phyloP scores from a whole-genome alignment of 2,888 invertebrate genomes.

The Ptychoptera albimana region DNA sequence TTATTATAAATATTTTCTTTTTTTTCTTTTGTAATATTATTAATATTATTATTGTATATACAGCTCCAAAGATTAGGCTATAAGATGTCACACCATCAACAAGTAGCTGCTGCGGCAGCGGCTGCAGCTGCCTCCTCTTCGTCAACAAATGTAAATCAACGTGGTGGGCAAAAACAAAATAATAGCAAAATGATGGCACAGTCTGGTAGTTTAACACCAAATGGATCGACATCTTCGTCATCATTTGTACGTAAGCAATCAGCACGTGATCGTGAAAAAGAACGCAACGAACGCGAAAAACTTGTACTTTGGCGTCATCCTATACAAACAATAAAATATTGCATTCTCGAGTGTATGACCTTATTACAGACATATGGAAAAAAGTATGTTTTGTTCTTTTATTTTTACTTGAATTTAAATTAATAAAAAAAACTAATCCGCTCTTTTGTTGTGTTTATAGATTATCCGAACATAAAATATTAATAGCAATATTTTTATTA shows the following conservation, averaged over 20 bases:
- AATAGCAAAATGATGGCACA: constrained; percentile 10
- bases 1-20: no score
- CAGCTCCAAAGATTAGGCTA: constrained; percentile 49
- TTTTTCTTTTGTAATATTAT: constrained; percentile 13
- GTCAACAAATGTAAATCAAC: neutral
- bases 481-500: constrained; percentile 23
- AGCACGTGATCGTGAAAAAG: constrained; percentile 25
- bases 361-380: constrained; percentile 40
- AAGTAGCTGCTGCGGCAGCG: constrained; percentile 12
- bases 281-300: constrained; percentile 41
- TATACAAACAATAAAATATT: constrained; percentile 62
- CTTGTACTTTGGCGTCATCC: constrained; percentile 73
- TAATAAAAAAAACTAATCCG: neutral
- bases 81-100: constrained; percentile 36
- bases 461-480: constrained; percentile 24
- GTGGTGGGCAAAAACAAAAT: constrained; percentile 15
- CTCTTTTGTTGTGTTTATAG: constrained; percentile 13
- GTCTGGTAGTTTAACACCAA: constrained; percentile 13
- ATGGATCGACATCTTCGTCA: constrained; percentile 13
- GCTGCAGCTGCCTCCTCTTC: neutral
- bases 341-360: constrained; percentile 52
- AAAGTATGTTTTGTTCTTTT: constrained; percentile 35
- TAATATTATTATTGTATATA: neutral
- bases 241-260: constrained; percentile 21
- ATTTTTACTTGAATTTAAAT: no score